Evolutionary conservation across 2,797 vertebrate species (phyloP).

Genomic region (Moxostoma hubbsi): DNA sequence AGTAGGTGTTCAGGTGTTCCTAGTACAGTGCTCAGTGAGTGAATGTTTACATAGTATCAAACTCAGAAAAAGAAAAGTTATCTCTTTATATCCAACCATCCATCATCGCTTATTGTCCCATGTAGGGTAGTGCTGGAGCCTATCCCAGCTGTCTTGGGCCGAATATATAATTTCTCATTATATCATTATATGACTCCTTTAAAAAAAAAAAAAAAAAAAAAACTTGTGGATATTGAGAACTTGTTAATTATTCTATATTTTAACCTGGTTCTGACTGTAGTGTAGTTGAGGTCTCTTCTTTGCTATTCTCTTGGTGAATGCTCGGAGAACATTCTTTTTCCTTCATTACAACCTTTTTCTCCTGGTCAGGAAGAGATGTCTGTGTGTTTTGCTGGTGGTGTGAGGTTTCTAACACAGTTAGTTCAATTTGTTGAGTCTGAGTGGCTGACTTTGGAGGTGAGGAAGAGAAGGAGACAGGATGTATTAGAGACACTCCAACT

Average conservation of each 20-base stretch:
- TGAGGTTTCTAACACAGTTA: constrained; percentile 15
- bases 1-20: no score
- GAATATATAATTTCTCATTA: no score
- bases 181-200: not conserved
- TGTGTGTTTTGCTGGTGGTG: constrained; percentile 7
- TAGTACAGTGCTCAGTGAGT: no score
- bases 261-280: constrained; percentile 48
- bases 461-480: constrained; percentile 35
- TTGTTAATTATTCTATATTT: not conserved
- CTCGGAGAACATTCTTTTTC: constrained; percentile 22
- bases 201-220: not conserved
- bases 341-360: constrained; percentile 22
- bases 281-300: constrained; percentile 18
- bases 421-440: not conserved
- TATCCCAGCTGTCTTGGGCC: no score
- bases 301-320: constrained; percentile 19
- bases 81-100: no score
- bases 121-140: no score
- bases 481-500: constrained; percentile 54
- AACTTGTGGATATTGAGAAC: not conserved
- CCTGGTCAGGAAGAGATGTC: constrained; percentile 24
- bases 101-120: no score
- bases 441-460: constrained; percentile 26
- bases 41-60: no score
- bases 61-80: no score